Conservation (phyloP, 2,113 vertebrate species). For the Siphamia tubifer region DNA sequence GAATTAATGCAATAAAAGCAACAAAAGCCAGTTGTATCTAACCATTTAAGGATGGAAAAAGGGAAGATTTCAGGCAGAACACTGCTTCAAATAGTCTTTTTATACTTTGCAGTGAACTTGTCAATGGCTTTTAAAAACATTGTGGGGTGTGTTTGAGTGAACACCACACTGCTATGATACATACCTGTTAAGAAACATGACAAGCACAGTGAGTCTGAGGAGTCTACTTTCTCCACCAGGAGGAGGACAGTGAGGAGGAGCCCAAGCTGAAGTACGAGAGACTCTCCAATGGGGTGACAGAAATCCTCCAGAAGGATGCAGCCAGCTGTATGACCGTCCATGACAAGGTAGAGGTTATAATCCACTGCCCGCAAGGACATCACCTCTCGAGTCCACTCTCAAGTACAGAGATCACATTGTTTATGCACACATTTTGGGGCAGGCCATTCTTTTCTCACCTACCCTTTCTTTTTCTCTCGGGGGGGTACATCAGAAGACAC, state of each 20-base stretch:
- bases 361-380: slow-evolving; percentile 25
- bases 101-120: neutral
- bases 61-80: neutral
- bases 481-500: slow-evolving; percentile 45
- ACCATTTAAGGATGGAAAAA: no score
- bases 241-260: slow-evolving; percentile 98
- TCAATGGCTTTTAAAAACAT: neutral
- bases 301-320: slow-evolving; percentile 95
- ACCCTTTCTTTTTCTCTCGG: slow-evolving; percentile 32
- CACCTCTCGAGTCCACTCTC: slow-evolving; percentile 12
- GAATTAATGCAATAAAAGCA: no score
- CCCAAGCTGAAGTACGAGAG: slow-evolving; percentile 98
- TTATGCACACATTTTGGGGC: slow-evolving; percentile 49
- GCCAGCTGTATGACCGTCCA: slow-evolving; percentile 98
- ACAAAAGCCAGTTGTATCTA: no score
- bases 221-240: slow-evolving; percentile 74
- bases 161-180: slow-evolving; percentile 2
- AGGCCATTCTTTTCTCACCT: slow-evolving; percentile 61
- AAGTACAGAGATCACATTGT: slow-evolving; percentile 38
- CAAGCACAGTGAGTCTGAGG: neutral
- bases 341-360: slow-evolving; percentile 87
- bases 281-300: slow-evolving; percentile 93
- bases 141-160: neutral
- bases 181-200: slow-evolving; percentile 10
- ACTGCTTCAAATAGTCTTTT: neutral